These are phyloP conservation scores for Pemphigus obesinymphae DNA, from an alignment of 1,140 invertebrate species.

Conservation along the genomic window DNA sequence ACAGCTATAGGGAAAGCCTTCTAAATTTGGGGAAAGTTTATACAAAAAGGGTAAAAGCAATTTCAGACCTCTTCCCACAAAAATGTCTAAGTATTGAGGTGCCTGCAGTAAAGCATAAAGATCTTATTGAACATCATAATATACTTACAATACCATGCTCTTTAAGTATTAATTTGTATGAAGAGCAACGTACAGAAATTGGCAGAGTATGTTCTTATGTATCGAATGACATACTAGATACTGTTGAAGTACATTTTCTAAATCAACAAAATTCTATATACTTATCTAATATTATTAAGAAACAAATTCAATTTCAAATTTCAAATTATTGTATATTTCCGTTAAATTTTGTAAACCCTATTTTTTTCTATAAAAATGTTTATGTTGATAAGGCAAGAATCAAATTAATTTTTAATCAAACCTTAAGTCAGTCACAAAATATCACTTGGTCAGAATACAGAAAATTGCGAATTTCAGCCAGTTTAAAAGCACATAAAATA, in stretches of 20 bases:
- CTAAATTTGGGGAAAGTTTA: background rate
- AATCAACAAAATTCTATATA: background rate
- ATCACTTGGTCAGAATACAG: background rate
- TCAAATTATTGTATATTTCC: background rate
- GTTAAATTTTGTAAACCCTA: background rate
- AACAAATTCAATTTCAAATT: background rate
- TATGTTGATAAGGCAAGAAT: background rate
- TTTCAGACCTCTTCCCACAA: background rate
- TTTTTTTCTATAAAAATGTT: background rate
- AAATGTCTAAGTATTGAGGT: background rate
- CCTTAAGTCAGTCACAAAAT: background rate
- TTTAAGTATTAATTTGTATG: background rate
- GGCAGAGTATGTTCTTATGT: background rate
- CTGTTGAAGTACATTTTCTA: background rate
- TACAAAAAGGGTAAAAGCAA: background rate
- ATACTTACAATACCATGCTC: background rate
- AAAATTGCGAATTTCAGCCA: background rate
- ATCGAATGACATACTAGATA: background rate
- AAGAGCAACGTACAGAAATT: background rate
- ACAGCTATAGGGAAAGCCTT: background rate
- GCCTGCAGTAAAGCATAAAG: background rate
- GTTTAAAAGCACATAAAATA: slow-evolving; percentile 9
- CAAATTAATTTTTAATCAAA: background rate
- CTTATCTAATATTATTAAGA: background rate
- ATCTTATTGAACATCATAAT: background rate